These are phyloP conservation scores for Melanotaenia nigrans DNA, from an alignment of 2,797 vertebrate species.

Conservation along the genomic window DNA sequence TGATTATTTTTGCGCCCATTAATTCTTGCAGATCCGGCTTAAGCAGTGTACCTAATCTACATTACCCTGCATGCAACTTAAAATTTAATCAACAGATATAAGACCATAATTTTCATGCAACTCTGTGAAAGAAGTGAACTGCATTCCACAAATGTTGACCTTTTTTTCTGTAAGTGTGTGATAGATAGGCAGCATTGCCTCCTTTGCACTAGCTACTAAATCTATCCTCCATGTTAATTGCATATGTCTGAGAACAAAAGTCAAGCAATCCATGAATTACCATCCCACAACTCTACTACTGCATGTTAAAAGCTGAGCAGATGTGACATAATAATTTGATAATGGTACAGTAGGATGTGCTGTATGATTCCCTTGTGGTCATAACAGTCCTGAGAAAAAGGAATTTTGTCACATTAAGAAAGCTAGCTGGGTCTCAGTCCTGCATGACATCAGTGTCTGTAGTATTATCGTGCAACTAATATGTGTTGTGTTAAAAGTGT, in stretches of 20 bases:
- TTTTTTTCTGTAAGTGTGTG: neutral
- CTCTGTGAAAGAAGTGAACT: neutral
- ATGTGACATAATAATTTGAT: constrained; percentile 51
- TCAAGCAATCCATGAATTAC: constrained; percentile 25
- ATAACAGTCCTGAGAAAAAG: constrained; percentile 53
- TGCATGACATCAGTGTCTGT: constrained; percentile 25
- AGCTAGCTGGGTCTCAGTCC: constrained; percentile 43
- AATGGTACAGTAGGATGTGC: constrained; percentile 25
- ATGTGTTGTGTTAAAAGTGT: neutral
- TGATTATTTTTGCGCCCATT: no score
- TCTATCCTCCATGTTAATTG: constrained; percentile 28
- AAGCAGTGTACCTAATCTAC: neutral
- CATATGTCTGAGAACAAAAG: constrained; percentile 39
- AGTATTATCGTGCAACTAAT: constrained; percentile 12
- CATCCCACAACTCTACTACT: constrained; percentile 2
- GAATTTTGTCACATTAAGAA: constrained; percentile 66
- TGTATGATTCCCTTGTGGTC: constrained; percentile 42
- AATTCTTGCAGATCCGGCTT: no score
- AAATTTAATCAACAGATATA: neutral
- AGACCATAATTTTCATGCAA: neutral
- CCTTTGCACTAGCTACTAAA: constrained; percentile 26
- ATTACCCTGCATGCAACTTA: neutral
- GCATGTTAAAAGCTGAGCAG: constrained; percentile 24
- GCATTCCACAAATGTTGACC: neutral
- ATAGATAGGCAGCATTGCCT: neutral